phyloP scores from a whole-genome alignment of 1,140 invertebrate genomes.

The Bombyx mori region ASM3026992v2 NC_085110.1:12810501-12811000 shows the following conservation, averaged over 20 bases:
- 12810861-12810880: no score
- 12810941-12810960: no score
- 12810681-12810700: conserved; percentile 39
- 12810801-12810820: no score
- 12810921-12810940: no score
- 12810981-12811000: no score
- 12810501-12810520: conserved; percentile 28
- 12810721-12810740: conserved; percentile 6
- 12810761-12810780: background rate
- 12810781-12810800: background rate
- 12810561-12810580: conserved; percentile 54
- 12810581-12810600: conserved; percentile 31
- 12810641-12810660: conserved; percentile 37
- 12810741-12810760: background rate
- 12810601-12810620: conserved; percentile 10
- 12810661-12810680: conserved; percentile 36
- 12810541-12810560: conserved; percentile 23
- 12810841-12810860: no score
- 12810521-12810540: conserved; percentile 24
- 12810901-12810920: no score
- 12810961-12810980: no score
- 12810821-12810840: no score
- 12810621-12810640: conserved; percentile 24
- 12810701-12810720: conserved; percentile 39
- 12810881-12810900: no score